These are phyloP conservation scores for Nasonia giraulti DNA, from an alignment of 1,140 invertebrate genomes.

Conservation along the genomic window DNA sequence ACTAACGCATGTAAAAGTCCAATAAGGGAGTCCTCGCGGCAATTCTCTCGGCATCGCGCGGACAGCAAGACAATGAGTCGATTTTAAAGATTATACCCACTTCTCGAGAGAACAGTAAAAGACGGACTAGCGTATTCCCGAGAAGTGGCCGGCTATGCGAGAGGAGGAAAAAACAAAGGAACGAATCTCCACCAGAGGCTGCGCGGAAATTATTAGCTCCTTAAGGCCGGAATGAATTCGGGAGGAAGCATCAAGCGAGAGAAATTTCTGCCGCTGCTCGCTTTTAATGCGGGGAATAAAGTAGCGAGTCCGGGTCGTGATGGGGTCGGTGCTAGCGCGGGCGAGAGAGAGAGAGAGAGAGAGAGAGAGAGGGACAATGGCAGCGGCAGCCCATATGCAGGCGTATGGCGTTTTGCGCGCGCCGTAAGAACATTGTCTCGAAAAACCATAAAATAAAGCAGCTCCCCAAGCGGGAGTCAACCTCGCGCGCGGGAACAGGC, in stretches of 20 bases:
- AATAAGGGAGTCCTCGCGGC: background rate
- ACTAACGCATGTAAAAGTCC: background rate
- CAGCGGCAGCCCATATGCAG: constrained; percentile 65
- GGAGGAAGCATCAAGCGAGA: constrained; percentile 32
- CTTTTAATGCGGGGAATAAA: constrained; percentile 70
- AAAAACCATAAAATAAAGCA: constrained; percentile 74
- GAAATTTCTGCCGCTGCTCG: constrained; percentile 54
- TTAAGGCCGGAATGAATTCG: constrained; percentile 44
- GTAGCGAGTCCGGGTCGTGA: constrained; percentile 69
- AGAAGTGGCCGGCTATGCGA: background rate
- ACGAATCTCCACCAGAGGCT: constrained; percentile 8
- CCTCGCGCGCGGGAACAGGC: constrained; percentile 19
- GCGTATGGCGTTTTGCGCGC: constrained; percentile 60
- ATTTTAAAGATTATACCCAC: background rate
- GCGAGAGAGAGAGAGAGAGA: constrained; percentile 50
- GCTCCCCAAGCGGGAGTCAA: constrained; percentile 42
- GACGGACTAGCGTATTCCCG: background rate
- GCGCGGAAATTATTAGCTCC: constrained; percentile 42
- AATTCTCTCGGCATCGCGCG: background rate
- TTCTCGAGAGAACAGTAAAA: background rate
- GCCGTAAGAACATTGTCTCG: constrained; percentile 69
- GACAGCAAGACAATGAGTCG: constrained; percentile 38
- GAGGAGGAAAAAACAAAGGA: background rate
- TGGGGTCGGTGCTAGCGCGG: constrained; percentile 63
- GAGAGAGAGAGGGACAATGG: constrained; percentile 67